Percentiles rank a stretch among this genome's conserved stretches.
Evolutionary conservation across 2,113 vertebrate genomes (phyloP).

Genomic region (Corydoras sp.): DNA sequence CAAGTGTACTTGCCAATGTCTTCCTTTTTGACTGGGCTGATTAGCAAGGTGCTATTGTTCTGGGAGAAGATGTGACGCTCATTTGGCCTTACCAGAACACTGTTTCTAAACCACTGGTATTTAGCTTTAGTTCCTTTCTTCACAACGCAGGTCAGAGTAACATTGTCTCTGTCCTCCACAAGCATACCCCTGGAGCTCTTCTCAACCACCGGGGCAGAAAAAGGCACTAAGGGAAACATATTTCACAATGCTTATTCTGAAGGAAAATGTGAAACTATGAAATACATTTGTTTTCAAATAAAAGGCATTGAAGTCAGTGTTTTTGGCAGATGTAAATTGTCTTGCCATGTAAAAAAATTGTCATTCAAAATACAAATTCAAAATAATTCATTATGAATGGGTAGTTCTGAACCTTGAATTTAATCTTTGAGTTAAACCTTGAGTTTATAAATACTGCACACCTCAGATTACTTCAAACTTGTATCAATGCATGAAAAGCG

Average conservation of each 20-base stretch:
- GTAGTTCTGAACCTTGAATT: no score
- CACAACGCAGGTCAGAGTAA: slow-evolving; percentile 64
- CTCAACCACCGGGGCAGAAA: slow-evolving; percentile 57
- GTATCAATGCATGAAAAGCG: no score
- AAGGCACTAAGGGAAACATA: slow-evolving; percentile 51
- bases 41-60: slow-evolving; percentile 52
- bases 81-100: slow-evolving; percentile 30
- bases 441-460: no score
- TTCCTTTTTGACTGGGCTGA: slow-evolving; percentile 64
- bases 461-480: no score
- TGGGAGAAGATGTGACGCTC: slow-evolving; percentile 55
- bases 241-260: not conserved
- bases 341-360: no score
- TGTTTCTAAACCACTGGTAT: slow-evolving; percentile 62
- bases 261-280: no score
- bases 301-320: no score
- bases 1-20: slow-evolving; percentile 67
- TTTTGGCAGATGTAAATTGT: no score
- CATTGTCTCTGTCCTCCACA: slow-evolving; percentile 65
- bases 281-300: no score
- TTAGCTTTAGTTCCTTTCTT: slow-evolving; percentile 59
- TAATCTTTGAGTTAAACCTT: no score
- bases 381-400: no score
- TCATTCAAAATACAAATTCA: no score
- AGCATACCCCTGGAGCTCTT: slow-evolving; percentile 54